Base-by-base conservation (phyloP, 2,888 invertebrate species). In the Amphipyra tragopoginis region DNA sequence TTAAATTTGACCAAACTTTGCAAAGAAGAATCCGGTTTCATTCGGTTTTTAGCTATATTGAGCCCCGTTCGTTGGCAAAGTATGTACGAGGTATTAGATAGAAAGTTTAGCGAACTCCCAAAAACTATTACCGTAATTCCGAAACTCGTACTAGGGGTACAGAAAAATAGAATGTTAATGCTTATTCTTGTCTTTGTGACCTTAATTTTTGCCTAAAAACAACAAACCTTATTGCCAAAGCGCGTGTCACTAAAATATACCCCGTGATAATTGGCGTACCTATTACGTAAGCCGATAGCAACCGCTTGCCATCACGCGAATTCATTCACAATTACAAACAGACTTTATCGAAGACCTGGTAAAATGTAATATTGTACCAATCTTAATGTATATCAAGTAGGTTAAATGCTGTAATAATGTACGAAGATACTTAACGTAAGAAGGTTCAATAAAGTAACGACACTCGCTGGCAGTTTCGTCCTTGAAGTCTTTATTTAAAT, bases 291-390 rank as follows among this genome's bases (percentile, higher is more conserved):
- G 47, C 59, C 49, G 72, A 74, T 72, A 56, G 61, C 71, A 63
- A 72, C 47, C 54, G 65, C 56, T 75, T 63, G 59, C 65, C 63
- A 78, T 78, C 74, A 78, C 74, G 69, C 72, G 62, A 77, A 77
- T 77, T 79, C 74, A 74, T 73, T 77, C 72, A 70, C 47, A 63
- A 53, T 72, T 70, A 70, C 63, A 64, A 61, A 48, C 51, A 52
- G 48, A 65, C 64, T 71, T 79, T 77, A 75, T 78, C 47, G 70
- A 72, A 75, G 63, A 68, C 78, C 62, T 76, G 76, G 56, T 78
- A 81, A 21, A 21, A 83, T 83, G 77, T 72, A 72, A 71, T 81
- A 78, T 75, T 59, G 65, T 66, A 43, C 55, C 60, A 66, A 75
- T 77, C 70, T 80, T 81, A 73, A 80, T 68, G 61, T 59, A 60